Evolutionary conservation across 2,797 vertebrate genomes (phyloP).

Genomic region (Hirundo rustica): DNA sequence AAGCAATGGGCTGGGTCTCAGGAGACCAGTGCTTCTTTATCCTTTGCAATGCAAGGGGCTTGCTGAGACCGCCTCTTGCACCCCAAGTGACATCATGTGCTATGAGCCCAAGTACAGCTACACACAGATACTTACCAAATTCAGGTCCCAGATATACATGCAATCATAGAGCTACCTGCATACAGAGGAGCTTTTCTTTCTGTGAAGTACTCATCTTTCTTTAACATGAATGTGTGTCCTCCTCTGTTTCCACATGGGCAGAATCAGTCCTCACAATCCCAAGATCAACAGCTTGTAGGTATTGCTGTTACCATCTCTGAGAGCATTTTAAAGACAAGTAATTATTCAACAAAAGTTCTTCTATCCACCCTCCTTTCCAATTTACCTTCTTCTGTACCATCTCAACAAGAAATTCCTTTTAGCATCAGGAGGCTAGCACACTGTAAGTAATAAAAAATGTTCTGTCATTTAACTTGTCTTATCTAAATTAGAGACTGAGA

Average conservation of each 20-base stretch:
- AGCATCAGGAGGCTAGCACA: neutral
- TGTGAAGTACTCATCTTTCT: neutral
- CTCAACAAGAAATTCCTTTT: neutral
- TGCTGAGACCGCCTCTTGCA: neutral
- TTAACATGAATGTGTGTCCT: neutral
- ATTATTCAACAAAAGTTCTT: neutral
- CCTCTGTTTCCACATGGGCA: neutral
- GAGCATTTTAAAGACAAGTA: neutral
- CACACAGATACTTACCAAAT: neutral
- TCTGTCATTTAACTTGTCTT: neutral
- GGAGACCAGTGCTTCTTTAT: neutral
- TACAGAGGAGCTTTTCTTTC: neutral
- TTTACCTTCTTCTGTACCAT: neutral
- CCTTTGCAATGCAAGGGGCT: neutral
- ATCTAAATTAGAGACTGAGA: neutral
- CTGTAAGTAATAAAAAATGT: neutral
- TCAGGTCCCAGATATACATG: neutral
- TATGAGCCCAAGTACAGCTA: neutral
- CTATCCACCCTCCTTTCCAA: neutral
- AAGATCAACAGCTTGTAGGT: neutral
- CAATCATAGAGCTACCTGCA: neutral
- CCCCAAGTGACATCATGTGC: neutral
- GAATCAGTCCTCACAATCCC: neutral
- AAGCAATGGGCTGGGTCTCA: neutral
- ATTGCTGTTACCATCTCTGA: neutral